Conservation (phyloP, 1,140 invertebrate genomes). For the Melipona quadrifasciata region DNA sequence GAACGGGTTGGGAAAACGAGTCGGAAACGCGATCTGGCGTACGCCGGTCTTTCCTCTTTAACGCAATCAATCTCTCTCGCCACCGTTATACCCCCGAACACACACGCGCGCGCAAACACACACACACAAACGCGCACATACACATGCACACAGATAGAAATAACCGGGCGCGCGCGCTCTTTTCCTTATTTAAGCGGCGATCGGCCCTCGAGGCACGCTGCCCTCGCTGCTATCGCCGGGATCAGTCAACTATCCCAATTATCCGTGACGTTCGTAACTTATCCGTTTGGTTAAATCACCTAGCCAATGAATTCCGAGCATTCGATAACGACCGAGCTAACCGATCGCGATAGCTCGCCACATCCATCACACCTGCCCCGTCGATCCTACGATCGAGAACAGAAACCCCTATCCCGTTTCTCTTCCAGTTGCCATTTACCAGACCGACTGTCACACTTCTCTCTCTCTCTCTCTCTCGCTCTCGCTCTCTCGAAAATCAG, state of each 20-base stretch:
- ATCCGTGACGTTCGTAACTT: conserved; percentile 1
- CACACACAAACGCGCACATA: too few species aligned
- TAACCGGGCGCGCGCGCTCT: background rate
- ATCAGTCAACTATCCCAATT: conserved; percentile 25
- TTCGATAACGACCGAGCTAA: background rate
- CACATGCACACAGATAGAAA: background rate
- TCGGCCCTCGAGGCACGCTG: background rate
- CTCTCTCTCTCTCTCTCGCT: too few species aligned
- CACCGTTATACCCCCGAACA: conserved; percentile 10
- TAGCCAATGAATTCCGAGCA: background rate
- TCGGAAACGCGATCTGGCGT: background rate
- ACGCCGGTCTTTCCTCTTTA: conserved; percentile 45
- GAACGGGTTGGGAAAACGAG: conserved; percentile 10
- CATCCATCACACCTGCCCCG: too few species aligned
- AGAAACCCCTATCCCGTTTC: background rate
- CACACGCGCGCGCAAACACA: too few species aligned
- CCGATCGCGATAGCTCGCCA: background rate
- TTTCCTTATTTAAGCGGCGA: conserved; percentile 8
- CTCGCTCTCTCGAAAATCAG: too few species aligned
- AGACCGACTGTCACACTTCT: background rate
- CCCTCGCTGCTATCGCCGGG: background rate
- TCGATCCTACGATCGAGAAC: background rate
- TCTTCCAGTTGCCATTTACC: background rate
- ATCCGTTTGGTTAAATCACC: conserved; percentile 2
- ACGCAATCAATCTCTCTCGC: conserved; percentile 44